Evolutionary conservation across 2,113 vertebrate species (phyloP), one percentile per base, ranked within the genome.

Genomic region (Rhynchomys soricoides): DNA sequence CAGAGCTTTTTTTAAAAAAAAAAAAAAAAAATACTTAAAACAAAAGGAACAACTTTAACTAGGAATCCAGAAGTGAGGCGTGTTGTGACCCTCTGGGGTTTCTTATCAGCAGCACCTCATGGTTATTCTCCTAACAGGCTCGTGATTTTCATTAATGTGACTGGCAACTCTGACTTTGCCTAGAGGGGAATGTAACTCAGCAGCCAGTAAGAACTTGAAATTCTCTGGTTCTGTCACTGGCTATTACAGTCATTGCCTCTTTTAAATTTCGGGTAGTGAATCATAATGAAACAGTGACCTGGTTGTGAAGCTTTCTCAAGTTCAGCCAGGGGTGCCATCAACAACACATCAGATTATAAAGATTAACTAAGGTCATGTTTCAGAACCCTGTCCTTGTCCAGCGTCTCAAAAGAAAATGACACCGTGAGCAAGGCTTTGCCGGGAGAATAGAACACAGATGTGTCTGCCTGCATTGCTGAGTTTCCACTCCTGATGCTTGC

Each of bases 161-260:
- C 78, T 95, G 90, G 96, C 94, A 93, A 82, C 90, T 93, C 77
- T 40, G 59, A 71, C 90, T 96, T 89, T 0, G 31, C 95, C 93
- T 92, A 34, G 71, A 87, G 40, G 95, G 90, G 83, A 96, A 92
- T 94, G 75, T 64, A 94, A 92, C 74, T 50, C 75, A n/a, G 48
- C 83, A 90, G 89, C 85, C 92, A 97, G 89, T 85, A 45, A 50
- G 73, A 96, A 81, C 68, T 95, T 71, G 34, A 97, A 97, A 92
- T 88, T 87, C 73, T 74, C 85, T 97, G 86, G 6, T 95, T 98
- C 94, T 97, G 83, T 95, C 95, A 90, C 94, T 97, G 90, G 93
- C 59, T 87, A 29, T 95, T 90, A 91, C 89, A 97, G 75, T 45
- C 52, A 15, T 31, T 94, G 89, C 70, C 43, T 95, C 82, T 87